Evolutionary conservation across 53 echinoderm and acorn worm species (phyloP).

Genomic region (Echinometra lucunter): DNA sequence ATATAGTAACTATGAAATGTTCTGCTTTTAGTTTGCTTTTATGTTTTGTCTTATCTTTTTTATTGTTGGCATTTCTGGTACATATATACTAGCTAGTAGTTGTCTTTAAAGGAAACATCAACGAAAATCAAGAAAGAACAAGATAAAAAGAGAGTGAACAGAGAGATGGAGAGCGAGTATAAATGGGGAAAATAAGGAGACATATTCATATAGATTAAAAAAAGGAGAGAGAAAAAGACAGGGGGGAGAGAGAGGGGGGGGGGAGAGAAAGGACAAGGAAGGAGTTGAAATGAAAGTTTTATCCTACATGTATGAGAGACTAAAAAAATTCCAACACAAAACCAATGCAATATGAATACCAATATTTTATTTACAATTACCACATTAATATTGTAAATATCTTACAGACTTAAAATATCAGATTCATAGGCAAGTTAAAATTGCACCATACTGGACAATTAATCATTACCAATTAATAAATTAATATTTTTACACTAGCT

Average conservation of each 20-base stretch:
- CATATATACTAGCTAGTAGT: no score
- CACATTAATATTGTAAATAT: background rate
- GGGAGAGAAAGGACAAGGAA: background rate
- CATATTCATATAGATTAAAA: no score
- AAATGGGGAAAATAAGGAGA: background rate
- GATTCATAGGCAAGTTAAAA: slow-evolving; percentile 45
- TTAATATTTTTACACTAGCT: background rate
- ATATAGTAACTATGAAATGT: slow-evolving; percentile 14
- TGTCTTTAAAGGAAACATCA: background rate
- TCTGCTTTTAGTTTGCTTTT: no score
- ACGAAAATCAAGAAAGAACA: background rate
- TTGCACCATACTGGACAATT: slow-evolving; percentile 29
- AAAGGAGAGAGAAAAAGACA: background rate
- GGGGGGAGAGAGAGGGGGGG: background rate
- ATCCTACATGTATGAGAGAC: background rate
- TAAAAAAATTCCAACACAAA: background rate
- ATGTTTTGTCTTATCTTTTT: no score
- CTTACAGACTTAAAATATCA: slow-evolving; percentile 39
- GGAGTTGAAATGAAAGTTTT: background rate
- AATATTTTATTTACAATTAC: slow-evolving; percentile 58
- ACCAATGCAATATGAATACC: slow-evolving; percentile 40
- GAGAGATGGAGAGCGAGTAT: background rate
- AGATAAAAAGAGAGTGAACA: background rate
- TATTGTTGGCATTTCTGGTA: no score
- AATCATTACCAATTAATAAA: background rate